Base-by-base conservation (phyloP, 2,113 vertebrate genomes). In the Synodontis membranacea region DNA sequence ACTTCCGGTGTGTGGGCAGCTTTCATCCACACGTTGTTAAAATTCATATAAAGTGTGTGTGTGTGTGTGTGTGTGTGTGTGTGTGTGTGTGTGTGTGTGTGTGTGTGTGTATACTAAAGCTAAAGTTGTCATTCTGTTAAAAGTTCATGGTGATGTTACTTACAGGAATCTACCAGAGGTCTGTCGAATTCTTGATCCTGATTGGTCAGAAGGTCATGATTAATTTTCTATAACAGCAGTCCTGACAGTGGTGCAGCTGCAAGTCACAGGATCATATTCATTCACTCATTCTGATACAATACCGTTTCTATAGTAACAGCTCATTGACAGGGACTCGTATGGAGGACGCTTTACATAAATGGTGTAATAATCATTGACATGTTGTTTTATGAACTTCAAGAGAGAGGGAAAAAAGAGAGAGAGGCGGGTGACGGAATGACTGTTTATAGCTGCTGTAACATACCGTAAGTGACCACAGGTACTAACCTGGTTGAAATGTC, bases 21-120 rank as follows among this genome's bases (percentile, higher is more conserved):
- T 52, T 85, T 58, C 21, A 79, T 64, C 44, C 31, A 34, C 60
- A n/a, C 25, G 3, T 37, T 62, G 76, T 68, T 80, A 80, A 66
- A 68, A 66, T 66, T 54, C 21, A 50, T 60, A 46, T 42, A n/a
- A 25, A 37, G 68, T 1, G 68, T 19, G 62, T 66, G 62, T 66
- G n/a, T 34, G n/a, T 34, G 62, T 15, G 28, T 31, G 60, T 31
- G 60, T 31, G 28, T 64, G 60, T 62, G 58, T 68, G 64, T 66
- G 31, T 66, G n/a, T 66, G 62, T 66, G 64, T 37, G 64, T 19
- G 64, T 66, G 28, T 62, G 60, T 62, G 56, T 4, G n/a, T 21
- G 39, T 28, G 14, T 83, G 62, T 46, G 23, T 58, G 7, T 58
- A 19, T 31, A 28, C 66, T 19, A 74, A 46, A 48, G 8, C 58